These are phyloP conservation scores for Staurois parvus DNA, from an alignment of 2,797 vertebrate genomes.

Conservation along the genomic window DNA sequence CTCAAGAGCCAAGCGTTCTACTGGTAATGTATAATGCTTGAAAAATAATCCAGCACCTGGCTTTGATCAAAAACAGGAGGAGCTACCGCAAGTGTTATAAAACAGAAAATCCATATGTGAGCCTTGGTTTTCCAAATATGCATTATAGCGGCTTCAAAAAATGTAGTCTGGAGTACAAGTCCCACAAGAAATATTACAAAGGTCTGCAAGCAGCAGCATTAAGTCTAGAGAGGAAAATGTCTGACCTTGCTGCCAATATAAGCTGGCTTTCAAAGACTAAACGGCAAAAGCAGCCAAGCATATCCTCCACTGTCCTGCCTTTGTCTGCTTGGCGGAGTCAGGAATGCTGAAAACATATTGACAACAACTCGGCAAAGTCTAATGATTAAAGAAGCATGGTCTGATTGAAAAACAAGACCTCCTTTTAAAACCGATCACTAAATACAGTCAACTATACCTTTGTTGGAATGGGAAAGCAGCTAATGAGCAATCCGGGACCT, in stretches of 20 bases:
- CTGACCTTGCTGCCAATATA: constrained; percentile 68
- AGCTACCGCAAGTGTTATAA: constrained; percentile 38
- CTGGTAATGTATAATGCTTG: background rate
- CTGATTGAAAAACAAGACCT: background rate
- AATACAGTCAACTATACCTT: background rate
- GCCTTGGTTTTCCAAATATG: constrained; percentile 54
- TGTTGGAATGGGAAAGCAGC: background rate
- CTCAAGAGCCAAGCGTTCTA: constrained; percentile 1
- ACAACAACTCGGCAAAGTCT: constrained; percentile 59
- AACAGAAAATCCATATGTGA: constrained; percentile 52
- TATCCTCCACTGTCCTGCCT: constrained; percentile 70
- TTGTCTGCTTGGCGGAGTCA: constrained; percentile 59
- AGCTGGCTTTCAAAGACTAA: constrained; percentile 69
- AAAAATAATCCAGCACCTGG: constrained; percentile 44
- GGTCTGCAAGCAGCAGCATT: constrained; percentile 65
- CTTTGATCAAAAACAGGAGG: constrained; percentile 46
- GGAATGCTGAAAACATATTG: constrained; percentile 63
- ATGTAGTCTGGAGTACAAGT: constrained; percentile 61
- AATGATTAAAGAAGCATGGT: constrained; percentile 20
- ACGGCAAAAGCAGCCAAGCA: constrained; percentile 68
- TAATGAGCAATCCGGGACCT: background rate
- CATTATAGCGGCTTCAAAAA: constrained; percentile 55
- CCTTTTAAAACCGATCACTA: background rate
- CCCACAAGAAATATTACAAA: constrained; percentile 67
- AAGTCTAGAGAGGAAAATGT: constrained; percentile 66